phyloP scores from a whole-genome alignment of 2,888 invertebrate genomes.

The Tolmerus cingulatus region DNA sequence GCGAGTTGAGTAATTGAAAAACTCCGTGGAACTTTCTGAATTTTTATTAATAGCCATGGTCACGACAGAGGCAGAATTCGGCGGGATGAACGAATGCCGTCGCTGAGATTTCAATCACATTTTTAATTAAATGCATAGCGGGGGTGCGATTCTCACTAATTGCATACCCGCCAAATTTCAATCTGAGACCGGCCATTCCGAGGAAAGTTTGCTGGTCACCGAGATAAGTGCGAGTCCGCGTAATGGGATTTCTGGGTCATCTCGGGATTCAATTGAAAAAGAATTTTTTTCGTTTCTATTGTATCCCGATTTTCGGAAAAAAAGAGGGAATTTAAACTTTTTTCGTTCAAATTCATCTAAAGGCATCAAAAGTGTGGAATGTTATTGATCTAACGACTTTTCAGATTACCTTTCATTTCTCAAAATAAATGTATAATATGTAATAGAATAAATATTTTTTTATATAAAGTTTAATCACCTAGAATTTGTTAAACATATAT shows the following conservation, averaged over 20 bases:
- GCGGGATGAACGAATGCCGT: neutral
- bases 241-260: neutral
- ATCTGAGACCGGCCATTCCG: neutral
- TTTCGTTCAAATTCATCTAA: neutral
- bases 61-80: neutral
- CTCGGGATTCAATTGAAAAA: neutral
- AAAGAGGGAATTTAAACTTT: neutral
- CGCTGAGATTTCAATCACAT: neutral
- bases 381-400: neutral
- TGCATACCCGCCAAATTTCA: neutral
- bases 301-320: neutral
- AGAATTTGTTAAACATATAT: too few relatives aligned
- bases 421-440: too few relatives aligned
- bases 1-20: neutral
- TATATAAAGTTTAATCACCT: too few relatives aligned
- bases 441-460: too few relatives aligned
- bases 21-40: neutral
- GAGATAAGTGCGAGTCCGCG: neutral
- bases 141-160: neutral
- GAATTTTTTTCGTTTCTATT: neutral
- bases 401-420: neutral
- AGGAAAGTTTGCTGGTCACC: neutral
- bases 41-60: neutral
- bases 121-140: conserved; percentile 10
- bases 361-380: neutral